Base-by-base conservation (phyloP, 2,797 vertebrate genomes). In the Phrynocephalus forsythii region DNA sequence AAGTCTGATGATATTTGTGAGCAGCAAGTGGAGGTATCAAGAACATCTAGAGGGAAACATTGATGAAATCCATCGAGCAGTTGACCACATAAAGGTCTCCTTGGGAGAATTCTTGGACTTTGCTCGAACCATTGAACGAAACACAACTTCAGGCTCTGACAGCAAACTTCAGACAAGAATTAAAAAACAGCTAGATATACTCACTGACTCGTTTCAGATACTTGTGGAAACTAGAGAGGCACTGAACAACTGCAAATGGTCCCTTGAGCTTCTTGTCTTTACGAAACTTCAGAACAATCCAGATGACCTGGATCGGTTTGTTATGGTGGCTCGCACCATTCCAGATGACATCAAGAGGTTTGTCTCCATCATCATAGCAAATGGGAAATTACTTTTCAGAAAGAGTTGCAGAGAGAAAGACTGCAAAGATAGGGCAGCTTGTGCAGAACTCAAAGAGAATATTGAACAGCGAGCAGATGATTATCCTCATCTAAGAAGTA, bases 321-420 rank as follows among this genome's bases (percentile, higher is more conserved):
- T 99, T 24, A 98, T 98, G 97, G 98, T 98, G 86, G 98, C 98
- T 0, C 96, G 98, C 76, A 98, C 97, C 0, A 90, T 99, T 86
- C 99, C 99, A 0, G 99, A 99, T 0, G 98, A 99, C 0, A 94
- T 98, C 86, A 99, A 98, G 93, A 97, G 97, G 79, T 97, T 99
- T 67, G 97, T 98, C 15, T 98, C 98, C 76, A 99, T 99, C 66
- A 93, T 99, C 92, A 98, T 98, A 13, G 98, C 98, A 82, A 99
- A 99, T 0, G 97, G 97, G 75, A 99, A 97, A 93, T 98, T 99
- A 83, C 97, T 99, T 76, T 99, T 99, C 95, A 98, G 93, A 79
- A 89, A 94, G 86, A 92, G 79, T 0, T 86, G 88, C 71, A 67
- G 90, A 38, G 92, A 91, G 63, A 75, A 92, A 75, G 94, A 92